Percentiles rank a stretch among this genome's conserved stretches.
These are phyloP conservation scores for Coptodon bakossiorum DNA, from an alignment of 2,113 vertebrate genomes.

Conservation along the genomic window DNA sequence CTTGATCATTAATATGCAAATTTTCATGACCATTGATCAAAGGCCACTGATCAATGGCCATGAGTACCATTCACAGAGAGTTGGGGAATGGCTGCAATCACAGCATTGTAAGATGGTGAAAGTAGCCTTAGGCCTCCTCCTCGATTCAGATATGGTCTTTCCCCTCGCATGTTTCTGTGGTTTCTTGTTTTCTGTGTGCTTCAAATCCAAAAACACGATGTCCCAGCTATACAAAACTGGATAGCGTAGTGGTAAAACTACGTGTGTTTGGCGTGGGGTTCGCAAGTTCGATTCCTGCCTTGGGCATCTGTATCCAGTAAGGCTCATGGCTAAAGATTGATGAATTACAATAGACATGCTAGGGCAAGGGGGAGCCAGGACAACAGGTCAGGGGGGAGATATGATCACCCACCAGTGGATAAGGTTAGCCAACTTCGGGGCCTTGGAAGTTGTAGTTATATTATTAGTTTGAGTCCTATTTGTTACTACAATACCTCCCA, in stretches of 20 bases:
- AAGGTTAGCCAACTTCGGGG: fast-evolving
- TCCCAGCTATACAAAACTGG: background rate
- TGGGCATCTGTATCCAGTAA: background rate
- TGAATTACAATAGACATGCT: background rate
- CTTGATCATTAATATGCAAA: background rate
- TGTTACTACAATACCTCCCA: background rate
- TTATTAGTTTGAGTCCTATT: background rate
- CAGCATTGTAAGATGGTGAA: background rate
- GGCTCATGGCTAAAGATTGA: background rate
- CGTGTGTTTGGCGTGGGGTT: background rate
- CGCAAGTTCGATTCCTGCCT: background rate
- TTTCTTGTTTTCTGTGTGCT: background rate
- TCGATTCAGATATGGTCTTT: background rate
- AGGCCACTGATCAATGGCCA: fast-evolving
- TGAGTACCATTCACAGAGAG: background rate
- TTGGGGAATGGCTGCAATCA: background rate
- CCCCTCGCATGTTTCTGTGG: fast-evolving
- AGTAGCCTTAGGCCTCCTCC: fast-evolving
- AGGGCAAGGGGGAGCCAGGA: background rate
- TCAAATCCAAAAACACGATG: background rate
- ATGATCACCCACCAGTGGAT: background rate
- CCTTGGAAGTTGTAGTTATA: background rate
- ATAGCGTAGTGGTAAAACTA: background rate
- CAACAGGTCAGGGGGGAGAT: background rate
- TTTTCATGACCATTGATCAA: background rate